Conservation (phyloP, 2,113 vertebrate species). For the Bubo scandiacus region DNA sequence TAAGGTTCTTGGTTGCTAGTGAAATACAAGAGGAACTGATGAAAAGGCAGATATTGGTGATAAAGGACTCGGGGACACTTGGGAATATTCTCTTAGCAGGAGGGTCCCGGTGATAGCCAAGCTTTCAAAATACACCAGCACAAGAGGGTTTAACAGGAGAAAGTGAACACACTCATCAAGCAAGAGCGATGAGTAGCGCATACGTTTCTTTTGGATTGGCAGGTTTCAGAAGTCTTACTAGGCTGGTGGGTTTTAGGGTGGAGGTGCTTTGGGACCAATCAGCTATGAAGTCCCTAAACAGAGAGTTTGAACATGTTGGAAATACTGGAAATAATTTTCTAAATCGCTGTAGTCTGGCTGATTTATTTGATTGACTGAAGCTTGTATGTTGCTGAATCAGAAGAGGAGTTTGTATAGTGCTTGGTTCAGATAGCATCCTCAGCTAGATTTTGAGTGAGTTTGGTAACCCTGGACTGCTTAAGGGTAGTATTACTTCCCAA, state of each 20-base stretch:
- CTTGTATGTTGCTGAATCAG: not conserved
- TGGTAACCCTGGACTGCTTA: not conserved
- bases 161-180: not conserved
- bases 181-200: not conserved
- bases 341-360: not conserved
- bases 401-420: not conserved
- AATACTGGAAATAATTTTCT: not conserved
- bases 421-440: not conserved
- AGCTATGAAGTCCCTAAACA: not conserved
- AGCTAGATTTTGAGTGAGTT: not conserved
- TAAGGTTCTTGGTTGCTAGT: not conserved
- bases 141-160: not conserved
- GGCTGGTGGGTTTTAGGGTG: not conserved
- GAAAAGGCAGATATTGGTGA: not conserved
- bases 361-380: not conserved
- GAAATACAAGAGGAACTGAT: not conserved
- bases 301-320: not conserved
- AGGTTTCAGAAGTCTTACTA: not conserved
- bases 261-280: not conserved
- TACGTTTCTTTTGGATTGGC: not conserved
- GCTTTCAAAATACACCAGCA: not conserved
- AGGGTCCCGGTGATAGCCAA: not conserved
- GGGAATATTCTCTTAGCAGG: not conserved
- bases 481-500: not conserved
- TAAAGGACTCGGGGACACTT: not conserved